A percentile compares a stretch with the other conserved stretches of the same genome.
Conservation (phyloP, 2,888 invertebrate genomes). For the Germaria angustata region DNA sequence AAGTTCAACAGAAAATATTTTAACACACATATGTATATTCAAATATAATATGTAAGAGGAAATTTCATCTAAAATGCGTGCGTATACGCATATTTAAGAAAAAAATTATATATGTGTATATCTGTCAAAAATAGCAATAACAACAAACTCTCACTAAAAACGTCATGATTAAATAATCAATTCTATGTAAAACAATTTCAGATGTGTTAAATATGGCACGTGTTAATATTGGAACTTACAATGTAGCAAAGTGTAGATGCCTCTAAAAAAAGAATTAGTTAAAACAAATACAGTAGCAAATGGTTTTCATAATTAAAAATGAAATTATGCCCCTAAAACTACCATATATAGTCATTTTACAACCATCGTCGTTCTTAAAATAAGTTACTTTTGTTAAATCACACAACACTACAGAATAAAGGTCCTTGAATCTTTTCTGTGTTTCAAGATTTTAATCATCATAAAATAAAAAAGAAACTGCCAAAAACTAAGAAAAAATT, state of each 20-base stretch:
- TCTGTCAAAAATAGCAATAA: not conserved
- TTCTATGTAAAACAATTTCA: not conserved
- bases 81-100: constrained; percentile 22
- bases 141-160: not conserved
- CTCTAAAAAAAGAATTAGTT: not conserved
- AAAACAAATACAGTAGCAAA: not conserved
- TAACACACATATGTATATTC: not conserved
- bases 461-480: constrained; percentile 34
- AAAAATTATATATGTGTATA: not conserved
- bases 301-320: not conserved
- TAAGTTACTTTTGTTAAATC: constrained; percentile 18
- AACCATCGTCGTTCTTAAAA: constrained; percentile 5
- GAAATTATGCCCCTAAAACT: constrained; percentile 17
- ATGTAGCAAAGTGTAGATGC: not conserved
- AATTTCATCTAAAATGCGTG: not conserved
- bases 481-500: not conserved
- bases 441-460: constrained; percentile 31
- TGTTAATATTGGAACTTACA: constrained; percentile 17
- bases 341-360: too few species aligned
- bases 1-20: constrained; percentile 1
- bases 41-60: not conserved
- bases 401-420: not conserved
- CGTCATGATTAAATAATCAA: constrained; percentile 57
- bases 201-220: constrained; percentile 38
- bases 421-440: constrained; percentile 13